Percentiles rank a stretch among this genome's conserved stretches.
Evolutionary conservation across 2,113 vertebrate genomes (phyloP).

Genomic region (Litocranius walleri): DNA sequence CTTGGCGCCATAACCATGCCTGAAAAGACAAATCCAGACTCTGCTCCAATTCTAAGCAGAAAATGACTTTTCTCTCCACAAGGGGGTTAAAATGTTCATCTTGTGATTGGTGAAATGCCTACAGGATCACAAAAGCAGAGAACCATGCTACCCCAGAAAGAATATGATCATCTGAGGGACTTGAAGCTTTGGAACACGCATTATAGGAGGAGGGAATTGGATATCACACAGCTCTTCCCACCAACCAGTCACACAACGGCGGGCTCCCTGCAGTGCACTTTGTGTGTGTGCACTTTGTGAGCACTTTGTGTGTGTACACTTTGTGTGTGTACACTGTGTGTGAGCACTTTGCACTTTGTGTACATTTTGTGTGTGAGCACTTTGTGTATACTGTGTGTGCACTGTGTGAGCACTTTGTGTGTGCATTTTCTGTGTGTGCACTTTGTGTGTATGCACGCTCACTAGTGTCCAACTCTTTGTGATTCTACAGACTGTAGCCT

Average conservation of each 20-base stretch:
- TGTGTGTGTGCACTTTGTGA: no score
- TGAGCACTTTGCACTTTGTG: no score
- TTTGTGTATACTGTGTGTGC: neutral
- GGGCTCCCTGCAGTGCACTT: neutral
- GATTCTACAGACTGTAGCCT: neutral
- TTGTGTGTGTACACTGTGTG: neutral
- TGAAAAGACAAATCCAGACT: neutral
- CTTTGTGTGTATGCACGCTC: neutral
- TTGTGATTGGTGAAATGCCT: neutral
- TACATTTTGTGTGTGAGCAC: neutral
- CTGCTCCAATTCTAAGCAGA: neutral
- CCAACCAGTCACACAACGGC: no score
- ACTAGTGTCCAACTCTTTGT: neutral
- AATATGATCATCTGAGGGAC: neutral
- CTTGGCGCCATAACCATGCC: rapidly evolving
- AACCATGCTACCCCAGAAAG: neutral
- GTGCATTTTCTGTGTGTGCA: no score
- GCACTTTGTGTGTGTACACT: neutral
- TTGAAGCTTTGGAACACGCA: rapidly evolving
- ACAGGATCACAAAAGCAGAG: neutral
- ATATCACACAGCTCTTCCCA: neutral
- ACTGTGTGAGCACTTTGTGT: no score
- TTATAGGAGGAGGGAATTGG: neutral
- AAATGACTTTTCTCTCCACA: neutral
- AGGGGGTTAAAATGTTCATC: neutral